phyloP scores from a whole-genome alignment of 2,113 vertebrate species.

The Brienomyrus longianalis region DNA sequence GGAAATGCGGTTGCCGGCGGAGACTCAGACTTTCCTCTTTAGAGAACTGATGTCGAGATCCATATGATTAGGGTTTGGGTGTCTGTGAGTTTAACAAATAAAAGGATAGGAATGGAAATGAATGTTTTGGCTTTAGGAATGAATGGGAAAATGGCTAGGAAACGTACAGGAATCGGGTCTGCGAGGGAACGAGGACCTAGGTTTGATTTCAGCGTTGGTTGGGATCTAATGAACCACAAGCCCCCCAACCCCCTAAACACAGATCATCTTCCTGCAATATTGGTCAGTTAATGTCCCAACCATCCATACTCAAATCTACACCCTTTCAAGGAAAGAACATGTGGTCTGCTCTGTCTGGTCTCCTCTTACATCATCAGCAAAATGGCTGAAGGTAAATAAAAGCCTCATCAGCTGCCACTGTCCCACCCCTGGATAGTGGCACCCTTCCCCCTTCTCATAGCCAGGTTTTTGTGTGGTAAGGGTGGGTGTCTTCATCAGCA shows the following conservation, averaged over 20 bases:
- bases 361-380: background rate
- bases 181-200: background rate
- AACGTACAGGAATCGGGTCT: background rate
- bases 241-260: background rate
- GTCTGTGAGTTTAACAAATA: background rate
- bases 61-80: background rate
- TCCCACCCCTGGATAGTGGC: background rate
- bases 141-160: background rate
- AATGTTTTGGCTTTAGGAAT: background rate
- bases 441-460: background rate
- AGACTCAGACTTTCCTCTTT: background rate
- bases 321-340: background rate
- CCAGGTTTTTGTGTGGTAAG: background rate
- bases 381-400: background rate
- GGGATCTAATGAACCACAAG: background rate
- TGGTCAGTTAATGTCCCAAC: background rate
- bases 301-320: background rate
- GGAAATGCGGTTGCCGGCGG: background rate
- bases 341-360: background rate
- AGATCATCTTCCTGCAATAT: background rate
- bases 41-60: background rate
- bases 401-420: background rate
- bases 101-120: background rate
- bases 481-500: background rate
- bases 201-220: background rate